phyloP scores from a whole-genome alignment of 2,113 vertebrate species.

The Indicator maculatus region DNA sequence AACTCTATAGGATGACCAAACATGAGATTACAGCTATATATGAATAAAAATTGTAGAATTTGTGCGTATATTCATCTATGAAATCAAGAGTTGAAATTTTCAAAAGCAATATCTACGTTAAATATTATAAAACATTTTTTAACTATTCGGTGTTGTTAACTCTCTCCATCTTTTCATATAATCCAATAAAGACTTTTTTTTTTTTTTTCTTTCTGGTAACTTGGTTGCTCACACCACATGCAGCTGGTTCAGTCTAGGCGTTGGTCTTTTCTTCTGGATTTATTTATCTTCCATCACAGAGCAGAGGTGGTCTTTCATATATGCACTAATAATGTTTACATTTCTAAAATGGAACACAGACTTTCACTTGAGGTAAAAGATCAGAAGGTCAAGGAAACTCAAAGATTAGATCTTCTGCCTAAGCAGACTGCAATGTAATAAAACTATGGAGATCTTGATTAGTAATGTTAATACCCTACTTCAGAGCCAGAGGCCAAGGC shows the following conservation, averaged over 20 bases:
- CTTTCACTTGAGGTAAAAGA: conserved; percentile 73
- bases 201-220: background rate
- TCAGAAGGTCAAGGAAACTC: conserved; percentile 75
- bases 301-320: conserved; percentile 77
- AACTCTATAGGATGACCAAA: background rate
- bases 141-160: background rate
- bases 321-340: conserved; percentile 79
- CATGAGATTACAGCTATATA: too few relatives aligned
- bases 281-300: conserved; percentile 76
- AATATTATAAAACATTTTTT: background rate
- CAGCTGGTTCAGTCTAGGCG: conserved; percentile 34
- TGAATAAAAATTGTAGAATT: background rate
- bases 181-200: background rate
- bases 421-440: conserved; percentile 40
- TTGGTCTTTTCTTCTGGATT: conserved; percentile 71
- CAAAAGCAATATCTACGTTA: background rate
- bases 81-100: background rate
- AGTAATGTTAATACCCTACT: conserved; percentile 6
- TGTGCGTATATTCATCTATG: background rate
- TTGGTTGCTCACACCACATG: background rate
- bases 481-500: conserved; percentile 14
- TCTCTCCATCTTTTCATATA: background rate
- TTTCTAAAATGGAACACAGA: conserved; percentile 79
- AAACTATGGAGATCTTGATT: conserved; percentile 63
- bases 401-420: conserved; percentile 77